Percentiles rank a stretch among this genome's conserved stretches.
phyloP scores from a whole-genome alignment of 2,113 vertebrate species.

The Terrapene triunguis region DNA sequence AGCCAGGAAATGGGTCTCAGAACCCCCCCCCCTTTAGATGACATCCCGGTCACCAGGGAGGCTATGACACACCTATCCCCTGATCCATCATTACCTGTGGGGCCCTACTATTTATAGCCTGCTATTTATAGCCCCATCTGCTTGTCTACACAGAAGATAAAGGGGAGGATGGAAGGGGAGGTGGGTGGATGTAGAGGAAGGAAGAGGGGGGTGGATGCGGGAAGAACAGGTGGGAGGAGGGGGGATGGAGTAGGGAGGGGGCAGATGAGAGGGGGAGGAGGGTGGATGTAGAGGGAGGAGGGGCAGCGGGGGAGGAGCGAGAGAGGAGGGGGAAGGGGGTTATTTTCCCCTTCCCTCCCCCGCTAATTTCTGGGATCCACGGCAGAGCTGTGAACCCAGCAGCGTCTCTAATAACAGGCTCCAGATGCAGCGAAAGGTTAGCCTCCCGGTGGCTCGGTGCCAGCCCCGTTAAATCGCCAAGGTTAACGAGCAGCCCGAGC shows the following conservation, averaged over 20 bases:
- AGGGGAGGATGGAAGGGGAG: background rate
- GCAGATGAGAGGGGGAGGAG: background rate
- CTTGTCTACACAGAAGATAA: background rate
- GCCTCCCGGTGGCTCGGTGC: background rate
- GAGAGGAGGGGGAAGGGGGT: background rate
- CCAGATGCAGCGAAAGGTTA: background rate
- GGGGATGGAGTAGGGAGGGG: too few species aligned
- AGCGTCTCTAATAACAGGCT: accelerated
- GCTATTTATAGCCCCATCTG: background rate
- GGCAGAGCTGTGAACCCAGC: background rate
- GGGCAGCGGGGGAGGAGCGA: too few species aligned
- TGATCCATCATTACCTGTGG: constrained; percentile 66
- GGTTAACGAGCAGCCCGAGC: background rate
- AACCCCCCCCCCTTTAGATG: background rate
- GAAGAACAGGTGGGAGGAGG: background rate
- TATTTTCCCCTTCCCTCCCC: too few species aligned
- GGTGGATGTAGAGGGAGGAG: background rate
- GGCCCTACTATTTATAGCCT: constrained; percentile 50
- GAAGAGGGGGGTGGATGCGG: background rate
- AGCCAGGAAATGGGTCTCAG: background rate
- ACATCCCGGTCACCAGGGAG: constrained; percentile 17
- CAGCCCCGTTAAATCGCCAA: background rate
- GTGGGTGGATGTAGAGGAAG: background rate
- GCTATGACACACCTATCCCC: background rate
- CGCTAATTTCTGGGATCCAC: background rate